phyloP scores from a whole-genome alignment of 1,140 invertebrate species.

The Atta colombica region DNA sequence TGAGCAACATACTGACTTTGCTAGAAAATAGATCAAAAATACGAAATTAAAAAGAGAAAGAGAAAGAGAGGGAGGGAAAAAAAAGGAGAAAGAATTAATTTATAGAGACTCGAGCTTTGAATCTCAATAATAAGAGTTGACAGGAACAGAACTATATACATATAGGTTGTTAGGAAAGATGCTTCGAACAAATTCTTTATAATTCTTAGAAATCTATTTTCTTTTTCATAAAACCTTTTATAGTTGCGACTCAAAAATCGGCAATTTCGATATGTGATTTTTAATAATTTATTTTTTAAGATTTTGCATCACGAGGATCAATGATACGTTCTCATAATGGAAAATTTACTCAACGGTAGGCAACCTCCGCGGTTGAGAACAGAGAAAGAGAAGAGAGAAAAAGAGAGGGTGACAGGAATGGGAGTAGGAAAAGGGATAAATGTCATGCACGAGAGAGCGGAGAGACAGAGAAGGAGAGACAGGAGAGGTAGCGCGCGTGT shows the following conservation, averaged over 20 bases:
- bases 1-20: not conserved
- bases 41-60: not conserved
- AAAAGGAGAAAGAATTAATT: not conserved
- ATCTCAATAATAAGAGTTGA: not conserved
- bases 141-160: not conserved
- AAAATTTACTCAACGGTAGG: constrained; percentile 32
- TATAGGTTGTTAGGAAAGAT: not conserved
- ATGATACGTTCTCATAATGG: constrained; percentile 29
- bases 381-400: not conserved
- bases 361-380: constrained; percentile 3
- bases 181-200: not conserved
- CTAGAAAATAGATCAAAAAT: not conserved
- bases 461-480: constrained; percentile 8
- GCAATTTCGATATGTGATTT: not conserved
- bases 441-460: constrained; percentile 16
- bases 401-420: not conserved
- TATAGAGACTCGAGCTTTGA: not conserved
- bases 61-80: not conserved
- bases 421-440: constrained; percentile 10
- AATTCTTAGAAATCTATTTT: not conserved
- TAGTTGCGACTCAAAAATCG: not conserved
- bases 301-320: not conserved
- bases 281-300: not conserved
- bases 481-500: constrained; percentile 51
- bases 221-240: not conserved